These are phyloP conservation scores for Clarias platycephalus DNA, from an alignment of 2,797 vertebrate species.

Conservation along the genomic window DNA sequence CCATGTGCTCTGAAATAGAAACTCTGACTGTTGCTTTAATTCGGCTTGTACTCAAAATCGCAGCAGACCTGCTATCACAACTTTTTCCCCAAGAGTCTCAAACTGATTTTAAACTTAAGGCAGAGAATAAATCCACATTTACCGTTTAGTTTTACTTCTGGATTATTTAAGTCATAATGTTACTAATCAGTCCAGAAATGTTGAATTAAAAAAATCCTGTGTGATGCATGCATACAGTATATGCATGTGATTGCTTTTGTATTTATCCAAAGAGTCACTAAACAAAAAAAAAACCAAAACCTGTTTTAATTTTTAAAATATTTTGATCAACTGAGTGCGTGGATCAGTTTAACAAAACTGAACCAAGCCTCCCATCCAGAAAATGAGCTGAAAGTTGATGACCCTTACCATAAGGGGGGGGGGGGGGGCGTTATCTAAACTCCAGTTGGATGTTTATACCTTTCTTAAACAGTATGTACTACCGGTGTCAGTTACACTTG, in stretches of 20 bases:
- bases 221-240: too few species aligned
- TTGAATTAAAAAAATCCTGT: too few species aligned
- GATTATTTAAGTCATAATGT: too few species aligned
- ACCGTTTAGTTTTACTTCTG: too few species aligned
- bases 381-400: background rate
- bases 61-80: too few species aligned
- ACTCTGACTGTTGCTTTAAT: background rate
- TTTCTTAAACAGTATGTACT: background rate
- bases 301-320: background rate
- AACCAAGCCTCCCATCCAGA: background rate
- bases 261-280: too few species aligned
- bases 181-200: too few species aligned
- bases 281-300: background rate
- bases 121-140: too few species aligned
- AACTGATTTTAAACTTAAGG: too few species aligned
- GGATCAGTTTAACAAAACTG: background rate
- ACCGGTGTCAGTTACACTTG: background rate
- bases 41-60: background rate
- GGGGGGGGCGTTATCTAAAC: background rate
- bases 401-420: background rate
- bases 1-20: background rate
- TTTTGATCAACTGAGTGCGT: background rate
- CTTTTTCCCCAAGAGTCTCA: too few species aligned
- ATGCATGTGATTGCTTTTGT: too few species aligned
- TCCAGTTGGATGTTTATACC: background rate